A percentile compares a stretch with the other conserved stretches of the same genome.
These are phyloP conservation scores for Axis porcinus DNA, from an alignment of 2,113 vertebrate species.

Conservation along the genomic window DNA sequence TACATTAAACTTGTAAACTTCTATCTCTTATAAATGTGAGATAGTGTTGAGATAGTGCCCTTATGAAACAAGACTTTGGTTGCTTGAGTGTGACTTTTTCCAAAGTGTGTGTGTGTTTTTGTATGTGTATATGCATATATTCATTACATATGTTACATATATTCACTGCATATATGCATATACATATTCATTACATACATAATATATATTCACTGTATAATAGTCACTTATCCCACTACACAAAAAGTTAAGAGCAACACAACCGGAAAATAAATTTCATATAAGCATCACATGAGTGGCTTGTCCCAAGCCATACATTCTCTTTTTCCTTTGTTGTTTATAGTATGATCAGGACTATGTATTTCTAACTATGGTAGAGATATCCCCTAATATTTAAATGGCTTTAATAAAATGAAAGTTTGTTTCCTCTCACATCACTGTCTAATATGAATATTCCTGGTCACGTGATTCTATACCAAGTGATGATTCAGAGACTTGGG, in stretches of 20 bases:
- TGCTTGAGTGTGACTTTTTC: background rate
- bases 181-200: background rate
- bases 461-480: background rate
- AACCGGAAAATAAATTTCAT: background rate
- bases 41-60: background rate
- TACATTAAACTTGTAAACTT: background rate
- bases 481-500: background rate
- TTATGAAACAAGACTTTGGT: background rate
- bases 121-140: background rate
- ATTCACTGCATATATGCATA: background rate
- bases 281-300: background rate
- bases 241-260: background rate
- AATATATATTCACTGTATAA: background rate
- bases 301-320: background rate
- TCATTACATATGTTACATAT: background rate
- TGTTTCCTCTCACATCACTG: background rate
- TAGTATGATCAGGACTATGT: too few relatives aligned
- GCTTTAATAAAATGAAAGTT: background rate
- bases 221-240: background rate
- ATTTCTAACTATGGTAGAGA: background rate
- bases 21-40: background rate
- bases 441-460: background rate
- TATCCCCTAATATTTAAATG: background rate
- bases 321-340: background rate
- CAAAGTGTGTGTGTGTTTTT: background rate